Base-by-base conservation (phyloP, 2,888 invertebrate genomes). In the Dynastes tityus region DNA sequence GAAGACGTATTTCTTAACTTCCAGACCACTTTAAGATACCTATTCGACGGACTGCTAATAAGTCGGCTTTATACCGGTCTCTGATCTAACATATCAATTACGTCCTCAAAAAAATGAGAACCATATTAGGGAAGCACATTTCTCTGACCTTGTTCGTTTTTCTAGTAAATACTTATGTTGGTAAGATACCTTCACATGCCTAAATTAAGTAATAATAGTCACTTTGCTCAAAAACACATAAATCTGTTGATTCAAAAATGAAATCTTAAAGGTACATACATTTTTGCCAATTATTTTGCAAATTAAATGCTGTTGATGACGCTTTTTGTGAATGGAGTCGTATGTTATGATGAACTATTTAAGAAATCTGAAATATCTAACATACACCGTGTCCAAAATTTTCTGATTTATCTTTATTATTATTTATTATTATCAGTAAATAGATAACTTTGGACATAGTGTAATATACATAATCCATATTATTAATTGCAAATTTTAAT, bases 221-320 rank as follows among this genome's bases (percentile, higher is more conserved):
- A 77, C 77, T 77, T 77, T 77, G 77, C 77, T 77, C 77, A 45
- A 77, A 77, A 51, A 13, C 61, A 68, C 53, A 68, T 61, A 61
- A 71, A 65, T 65, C 58, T 58, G 3, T 58, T 73, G 9, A 53
- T 16, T 32, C 6, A n/a, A 45, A 51, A 70, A 29, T 16, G 16
- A 29, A 58, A 16, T 16, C n/a, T 16, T 53, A 53, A 16, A 53
- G 5, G 9, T n/a, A 37, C 22, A 22, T 63, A 45, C 49, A 75
- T 37, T 63, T 70, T 70, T 51, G 9, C n/a, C 1, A 27, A 27
- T 61, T 61, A 16, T 55, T 55, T 55, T 55, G 55, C n/a, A 16
- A 22, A 3, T 27, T 11, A 61, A 61, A 61, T 61, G 6, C 22
- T 61, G 11, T 11, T 27, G 16, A 27, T 27, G 8, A 61, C 2